phyloP scores from a whole-genome alignment of 2,888 invertebrate species.

The Trisateles emortualis region DNA sequence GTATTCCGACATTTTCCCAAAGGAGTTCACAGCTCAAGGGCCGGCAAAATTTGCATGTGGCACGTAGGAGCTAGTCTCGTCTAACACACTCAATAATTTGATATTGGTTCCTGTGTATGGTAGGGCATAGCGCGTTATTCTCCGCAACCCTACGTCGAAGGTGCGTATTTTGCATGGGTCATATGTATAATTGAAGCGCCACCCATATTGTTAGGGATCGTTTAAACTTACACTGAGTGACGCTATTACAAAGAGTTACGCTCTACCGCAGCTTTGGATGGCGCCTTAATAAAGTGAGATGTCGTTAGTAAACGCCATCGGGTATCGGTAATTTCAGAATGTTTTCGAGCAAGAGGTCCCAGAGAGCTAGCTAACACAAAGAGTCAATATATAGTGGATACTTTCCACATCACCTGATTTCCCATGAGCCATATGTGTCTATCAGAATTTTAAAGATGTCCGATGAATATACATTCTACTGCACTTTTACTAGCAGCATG shows the following conservation, averaged over 20 bases:
- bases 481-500: too few species aligned
- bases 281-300: slow-evolving; percentile 35
- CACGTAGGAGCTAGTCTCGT: slow-evolving; percentile 9
- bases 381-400: slow-evolving; percentile 39
- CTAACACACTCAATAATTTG: slow-evolving; percentile 5
- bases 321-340: slow-evolving; percentile 32
- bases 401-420: slow-evolving; percentile 20
- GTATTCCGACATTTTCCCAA: slow-evolving; percentile 45
- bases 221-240: slow-evolving; percentile 1
- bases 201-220: slow-evolving; percentile 32
- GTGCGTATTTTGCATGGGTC: slow-evolving; percentile 35
- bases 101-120: background rate
- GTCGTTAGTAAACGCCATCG: too few species aligned
- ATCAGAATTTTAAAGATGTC: too few species aligned
- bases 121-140: too few species aligned
- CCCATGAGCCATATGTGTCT: too few species aligned
- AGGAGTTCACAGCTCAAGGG: slow-evolving; percentile 27
- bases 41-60: slow-evolving; percentile 32
- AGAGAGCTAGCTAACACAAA: too few species aligned
- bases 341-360: slow-evolving; percentile 39
- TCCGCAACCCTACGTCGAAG: slow-evolving; percentile 16
- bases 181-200: slow-evolving; percentile 37
- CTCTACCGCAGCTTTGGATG: slow-evolving; percentile 28
- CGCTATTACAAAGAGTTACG: background rate
- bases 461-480: too few species aligned